Conservation (phyloP, 2,797 vertebrate genomes). For the Argyrosomus regius region DNA sequence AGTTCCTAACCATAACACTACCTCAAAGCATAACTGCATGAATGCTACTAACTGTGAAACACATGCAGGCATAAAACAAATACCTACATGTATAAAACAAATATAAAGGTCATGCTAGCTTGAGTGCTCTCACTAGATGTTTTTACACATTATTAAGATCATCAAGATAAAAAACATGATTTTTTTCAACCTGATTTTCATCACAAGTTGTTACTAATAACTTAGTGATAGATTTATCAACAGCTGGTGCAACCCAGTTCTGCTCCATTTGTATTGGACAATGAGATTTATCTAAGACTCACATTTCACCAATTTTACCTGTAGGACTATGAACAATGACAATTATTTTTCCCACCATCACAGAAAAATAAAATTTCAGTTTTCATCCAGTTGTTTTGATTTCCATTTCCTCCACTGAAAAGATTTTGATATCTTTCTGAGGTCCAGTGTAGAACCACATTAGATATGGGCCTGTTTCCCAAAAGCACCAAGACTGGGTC, state of each 20-base stretch:
- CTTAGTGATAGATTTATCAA: not conserved
- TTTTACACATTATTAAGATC: not conserved
- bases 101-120: too few relatives aligned
- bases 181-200: not conserved
- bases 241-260: not conserved
- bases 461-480: constrained; percentile 48
- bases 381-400: not conserved
- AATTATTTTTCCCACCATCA: constrained; percentile 62
- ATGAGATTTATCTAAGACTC: not conserved
- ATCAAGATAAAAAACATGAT: too few relatives aligned
- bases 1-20: too few relatives aligned
- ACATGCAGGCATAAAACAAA: not conserved
- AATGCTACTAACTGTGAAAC: not conserved
- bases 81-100: not conserved
- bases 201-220: not conserved
- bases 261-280: not conserved
- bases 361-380: not conserved
- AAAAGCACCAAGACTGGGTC: constrained; percentile 49
- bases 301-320: not conserved
- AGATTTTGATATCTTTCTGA: not conserved
- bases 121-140: not conserved
- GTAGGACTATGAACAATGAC: not conserved
- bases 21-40: too few relatives aligned
- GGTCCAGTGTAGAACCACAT: constrained; percentile 2
- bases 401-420: constrained; percentile 26